Evolutionary conservation across 2,797 vertebrate genomes (phyloP).

Genomic region (Mormyrus hasselquistii): DNA sequence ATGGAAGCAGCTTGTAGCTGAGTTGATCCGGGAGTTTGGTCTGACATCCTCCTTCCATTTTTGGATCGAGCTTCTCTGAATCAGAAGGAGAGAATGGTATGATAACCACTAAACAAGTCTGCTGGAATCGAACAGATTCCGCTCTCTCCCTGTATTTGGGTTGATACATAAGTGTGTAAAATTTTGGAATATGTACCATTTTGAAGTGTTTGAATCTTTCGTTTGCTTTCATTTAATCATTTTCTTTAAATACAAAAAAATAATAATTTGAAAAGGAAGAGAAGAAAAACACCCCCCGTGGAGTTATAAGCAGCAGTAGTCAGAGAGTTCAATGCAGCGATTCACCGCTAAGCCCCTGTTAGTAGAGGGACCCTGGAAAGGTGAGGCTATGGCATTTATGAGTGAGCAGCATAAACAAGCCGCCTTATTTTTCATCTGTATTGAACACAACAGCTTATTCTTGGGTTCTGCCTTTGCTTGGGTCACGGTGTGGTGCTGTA

Average conservation of each 20-base stretch:
- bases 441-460: conserved; percentile 12
- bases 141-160: not conserved
- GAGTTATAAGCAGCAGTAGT: not conserved
- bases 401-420: conserved; percentile 7
- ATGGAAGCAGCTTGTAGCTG: not conserved
- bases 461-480: not conserved
- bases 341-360: conserved; percentile 13
- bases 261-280: not conserved
- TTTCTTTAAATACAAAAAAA: not conserved
- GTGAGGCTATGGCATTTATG: conserved; percentile 23
- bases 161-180: not conserved
- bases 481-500: not conserved
- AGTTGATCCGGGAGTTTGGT: not conserved
- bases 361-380: not conserved
- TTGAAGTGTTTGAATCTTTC: not conserved
- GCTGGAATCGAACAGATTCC: not conserved
- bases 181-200: not conserved
- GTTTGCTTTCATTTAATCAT: not conserved
- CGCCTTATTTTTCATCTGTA: conserved; percentile 10
- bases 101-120: not conserved
- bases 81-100: not conserved
- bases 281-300: not conserved
- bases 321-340: not conserved
- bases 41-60: not conserved
- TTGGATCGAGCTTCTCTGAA: not conserved